Base-by-base conservation (phyloP, 2,888 invertebrate genomes). In the Prosopocoilus inquinatus region DNA sequence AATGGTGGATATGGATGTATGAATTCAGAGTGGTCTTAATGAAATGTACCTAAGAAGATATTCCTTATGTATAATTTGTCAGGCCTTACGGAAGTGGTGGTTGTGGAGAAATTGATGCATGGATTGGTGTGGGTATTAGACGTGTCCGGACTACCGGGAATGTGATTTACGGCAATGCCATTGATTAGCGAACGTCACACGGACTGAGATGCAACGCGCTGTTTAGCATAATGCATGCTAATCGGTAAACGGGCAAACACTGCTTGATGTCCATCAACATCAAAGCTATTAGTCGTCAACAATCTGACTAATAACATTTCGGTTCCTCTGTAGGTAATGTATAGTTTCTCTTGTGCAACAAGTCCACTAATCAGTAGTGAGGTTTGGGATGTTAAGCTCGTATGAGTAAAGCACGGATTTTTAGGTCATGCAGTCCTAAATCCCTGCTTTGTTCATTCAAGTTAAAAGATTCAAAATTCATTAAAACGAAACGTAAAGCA, bases 221-320 rank as follows among this genome's bases (percentile, higher is more conserved):
- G 69, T 74, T 75, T 74, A 74, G 70, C 74, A 74, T 74, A 74
- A 74, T 73, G 72, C 68, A 67, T 67, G 67, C 66, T 74, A 73
- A 74, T 73, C 73, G 70, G 68, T 67, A 70, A 69, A 70, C 69
- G 67, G 59, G 66, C 67, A 68, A 70, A 70, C 65, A 67, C 63
- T 64, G 67, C 59, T 68, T 58, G 61, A 61, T 66, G 69, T 69
- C 70, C 67, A 64, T 72, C 68, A 70, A 65, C 70, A 70, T 72
- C 71, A 71, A 73, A 70, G 67, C 70, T 67, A 72, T 73, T 73
- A 73, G 66, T 64, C 60, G 58, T 60, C 58, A 63, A 60, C 56
- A 59, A 58, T 60, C 57, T 52, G 56, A 61, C 59, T 69, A 70
- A 69, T 68, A 66, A 65, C 63, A 58, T 68, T 67, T 66, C 59